Percentiles rank a stretch among this genome's conserved stretches.
Conservation (phyloP, 1,140 invertebrate species). For the Nixonia krombeini region DNA sequence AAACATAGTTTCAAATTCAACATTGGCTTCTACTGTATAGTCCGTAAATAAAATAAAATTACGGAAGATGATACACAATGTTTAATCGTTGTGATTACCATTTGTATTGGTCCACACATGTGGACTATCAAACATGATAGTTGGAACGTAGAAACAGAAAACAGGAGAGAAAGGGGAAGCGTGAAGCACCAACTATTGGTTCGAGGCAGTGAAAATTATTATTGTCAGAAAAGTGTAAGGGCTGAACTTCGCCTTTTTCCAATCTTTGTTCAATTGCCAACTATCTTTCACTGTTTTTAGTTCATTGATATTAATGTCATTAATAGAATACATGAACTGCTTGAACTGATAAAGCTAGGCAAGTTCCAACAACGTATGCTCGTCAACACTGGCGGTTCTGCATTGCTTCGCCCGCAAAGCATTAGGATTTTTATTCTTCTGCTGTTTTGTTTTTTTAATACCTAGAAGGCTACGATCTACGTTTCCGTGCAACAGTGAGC, state of each 20-base stretch:
- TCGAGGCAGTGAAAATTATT: conserved; percentile 1
- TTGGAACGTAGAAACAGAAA: conserved; percentile 17
- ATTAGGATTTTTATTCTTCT: conserved; percentile 10
- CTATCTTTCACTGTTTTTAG: too few species aligned
- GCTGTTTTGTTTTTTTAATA: conserved; percentile 1
- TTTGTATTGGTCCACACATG: too few species aligned
- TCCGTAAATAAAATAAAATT: neutral
- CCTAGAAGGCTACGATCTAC: conserved; percentile 27
- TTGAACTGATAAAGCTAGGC: conserved; percentile 32
- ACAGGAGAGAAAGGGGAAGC: neutral
- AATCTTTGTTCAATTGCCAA: too few species aligned
- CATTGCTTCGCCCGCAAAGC: conserved; percentile 38
- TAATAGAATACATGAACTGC: conserved; percentile 36
- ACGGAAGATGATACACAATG: neutral
- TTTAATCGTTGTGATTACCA: too few species aligned
- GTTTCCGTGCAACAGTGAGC: conserved; percentile 13
- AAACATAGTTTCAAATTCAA: too few species aligned
- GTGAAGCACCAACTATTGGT: neutral
- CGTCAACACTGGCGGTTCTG: conserved; percentile 26
- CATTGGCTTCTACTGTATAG: neutral
- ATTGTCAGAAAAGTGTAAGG: neutral
- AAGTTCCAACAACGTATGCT: conserved; percentile 28
- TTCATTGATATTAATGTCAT: conserved; percentile 10
- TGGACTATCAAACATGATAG: too few species aligned
- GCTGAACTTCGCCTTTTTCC: too few species aligned